Evolutionary conservation across 1,140 invertebrate species (phyloP), one percentile per base, ranked within the genome.

Genomic region (Drosophila chauvacae): DNA sequence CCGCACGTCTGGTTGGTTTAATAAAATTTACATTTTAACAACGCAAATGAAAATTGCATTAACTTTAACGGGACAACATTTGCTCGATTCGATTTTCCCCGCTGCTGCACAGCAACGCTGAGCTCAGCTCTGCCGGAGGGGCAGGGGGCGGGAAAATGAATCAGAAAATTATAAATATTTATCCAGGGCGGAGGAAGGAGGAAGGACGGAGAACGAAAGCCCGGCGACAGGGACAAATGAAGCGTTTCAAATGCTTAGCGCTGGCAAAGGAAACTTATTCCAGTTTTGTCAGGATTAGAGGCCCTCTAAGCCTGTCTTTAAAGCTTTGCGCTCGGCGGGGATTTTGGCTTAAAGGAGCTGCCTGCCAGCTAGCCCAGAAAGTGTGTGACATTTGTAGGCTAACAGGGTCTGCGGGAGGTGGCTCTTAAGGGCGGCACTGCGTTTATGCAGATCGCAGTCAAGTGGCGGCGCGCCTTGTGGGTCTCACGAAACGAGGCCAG

Each of bases 381-480:
- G 57, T 44, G 62, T 61, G 62, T 62, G 62, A 65, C 62, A 65
- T 16, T 42, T 14, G 28, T 30, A 33, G 62, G 16, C 14, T 23
- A 59, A 11, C 10, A 11, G 26, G 14, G 10, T 6, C 11, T 11
- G 23, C 1, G 11, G 18, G 35, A 37, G 26, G n/a, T 6, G 33
- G 4, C 53, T 37, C 35, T 35, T 55, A 26, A 68, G 59, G 77
- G 71, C 45, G 63, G 45, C 50, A 23, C 62, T 84, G 85, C 80
- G 77, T 88, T 88, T 88, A 88, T 88, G 85, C 81, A 87, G 84
- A 87, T 87, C 80, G 80, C 84, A 78, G 69, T 88, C 85, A 88
- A 88, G 84, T 88, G 84, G 77, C 71, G 53, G 68, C 13, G 57
- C 64, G 60, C 59, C 62, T 81, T 79, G 56, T 56, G 77, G 65